Percentiles rank a stretch among this genome's conserved stretches.
Conservation (phyloP, 2,797 vertebrate species). For the Peromyscus eremicus region DNA sequence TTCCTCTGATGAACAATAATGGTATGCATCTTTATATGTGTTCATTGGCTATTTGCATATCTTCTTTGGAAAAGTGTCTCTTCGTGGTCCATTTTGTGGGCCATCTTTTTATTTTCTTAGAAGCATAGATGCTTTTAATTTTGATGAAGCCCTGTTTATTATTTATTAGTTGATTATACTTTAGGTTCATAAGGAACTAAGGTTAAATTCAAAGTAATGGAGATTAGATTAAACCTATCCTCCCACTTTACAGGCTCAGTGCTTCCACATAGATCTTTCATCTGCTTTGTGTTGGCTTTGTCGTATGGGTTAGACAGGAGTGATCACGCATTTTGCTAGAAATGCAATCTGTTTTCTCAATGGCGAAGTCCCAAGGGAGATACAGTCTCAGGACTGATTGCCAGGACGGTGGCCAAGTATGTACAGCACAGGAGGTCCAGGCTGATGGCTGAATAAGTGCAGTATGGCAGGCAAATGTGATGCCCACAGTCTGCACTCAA, state of each 20-base stretch:
- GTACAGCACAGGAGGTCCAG: neutral
- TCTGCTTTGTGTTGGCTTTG: conserved; percentile 22
- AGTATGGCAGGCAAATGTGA: neutral
- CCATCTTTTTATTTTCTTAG: conserved; percentile 44
- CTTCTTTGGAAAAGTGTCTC: conserved; percentile 52
- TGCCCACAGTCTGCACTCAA: neutral
- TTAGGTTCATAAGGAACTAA: conserved; percentile 5
- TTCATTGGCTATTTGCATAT: neutral
- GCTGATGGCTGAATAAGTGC: neutral
- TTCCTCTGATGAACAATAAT: neutral
- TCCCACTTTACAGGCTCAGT: conserved; percentile 3
- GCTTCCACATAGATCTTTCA: neutral
- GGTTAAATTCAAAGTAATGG: neutral
- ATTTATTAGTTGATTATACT: neutral
- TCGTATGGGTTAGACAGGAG: neutral
- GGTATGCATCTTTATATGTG: neutral
- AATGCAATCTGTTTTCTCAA: neutral
- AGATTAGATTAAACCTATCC: neutral
- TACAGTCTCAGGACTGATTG: neutral
- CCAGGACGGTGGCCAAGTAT: neutral
- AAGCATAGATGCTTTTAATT: conserved; percentile 35
- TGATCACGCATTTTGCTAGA: neutral
- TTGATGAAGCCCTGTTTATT: neutral
- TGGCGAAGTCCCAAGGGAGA: neutral
- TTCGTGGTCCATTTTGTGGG: neutral